Percentiles rank a stretch among this genome's conserved stretches.
phyloP scores from a whole-genome alignment of 2,888 invertebrate genomes.

The Nudaria mundana region DNA sequence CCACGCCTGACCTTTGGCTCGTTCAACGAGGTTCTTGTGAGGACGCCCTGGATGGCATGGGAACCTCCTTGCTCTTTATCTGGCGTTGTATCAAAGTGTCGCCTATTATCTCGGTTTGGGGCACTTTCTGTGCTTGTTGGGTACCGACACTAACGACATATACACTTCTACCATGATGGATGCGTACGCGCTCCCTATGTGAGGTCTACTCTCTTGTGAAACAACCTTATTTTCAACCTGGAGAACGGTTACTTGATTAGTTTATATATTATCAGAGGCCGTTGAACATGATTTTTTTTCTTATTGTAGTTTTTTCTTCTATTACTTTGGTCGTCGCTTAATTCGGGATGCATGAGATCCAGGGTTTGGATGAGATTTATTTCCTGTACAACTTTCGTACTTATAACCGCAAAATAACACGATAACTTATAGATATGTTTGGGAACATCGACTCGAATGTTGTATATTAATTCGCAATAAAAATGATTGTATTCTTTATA shows the following conservation, averaged over 20 bases:
- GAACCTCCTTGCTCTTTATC: constrained; percentile 72
- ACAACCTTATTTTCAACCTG: constrained; percentile 39
- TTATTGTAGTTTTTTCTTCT: too few relatives aligned
- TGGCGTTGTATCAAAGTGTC: constrained; percentile 76
- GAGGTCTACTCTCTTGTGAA: constrained; percentile 54
- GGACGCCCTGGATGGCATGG: constrained; percentile 65
- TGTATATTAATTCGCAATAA: constrained; percentile 54
- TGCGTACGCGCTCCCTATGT: constrained; percentile 58
- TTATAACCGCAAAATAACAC: constrained; percentile 12
- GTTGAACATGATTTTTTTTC: too few relatives aligned
- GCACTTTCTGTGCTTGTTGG: constrained; percentile 73
- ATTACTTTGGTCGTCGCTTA: too few relatives aligned
- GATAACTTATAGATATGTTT: constrained; percentile 31
- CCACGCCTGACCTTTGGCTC: constrained; percentile 66
- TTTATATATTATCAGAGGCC: too few relatives aligned
- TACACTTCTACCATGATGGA: constrained; percentile 74
- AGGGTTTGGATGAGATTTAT: too few relatives aligned
- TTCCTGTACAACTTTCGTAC: neutral
- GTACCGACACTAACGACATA: constrained; percentile 62
- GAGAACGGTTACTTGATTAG: too few relatives aligned
- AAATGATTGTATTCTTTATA: constrained; percentile 50
- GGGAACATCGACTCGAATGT: constrained; percentile 37
- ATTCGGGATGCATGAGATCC: too few relatives aligned
- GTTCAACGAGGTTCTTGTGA: constrained; percentile 38
- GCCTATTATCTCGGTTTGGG: constrained; percentile 75